Evolutionary conservation across 1,140 invertebrate species (phyloP).

Genomic region (Carposina sasakii): DNA sequence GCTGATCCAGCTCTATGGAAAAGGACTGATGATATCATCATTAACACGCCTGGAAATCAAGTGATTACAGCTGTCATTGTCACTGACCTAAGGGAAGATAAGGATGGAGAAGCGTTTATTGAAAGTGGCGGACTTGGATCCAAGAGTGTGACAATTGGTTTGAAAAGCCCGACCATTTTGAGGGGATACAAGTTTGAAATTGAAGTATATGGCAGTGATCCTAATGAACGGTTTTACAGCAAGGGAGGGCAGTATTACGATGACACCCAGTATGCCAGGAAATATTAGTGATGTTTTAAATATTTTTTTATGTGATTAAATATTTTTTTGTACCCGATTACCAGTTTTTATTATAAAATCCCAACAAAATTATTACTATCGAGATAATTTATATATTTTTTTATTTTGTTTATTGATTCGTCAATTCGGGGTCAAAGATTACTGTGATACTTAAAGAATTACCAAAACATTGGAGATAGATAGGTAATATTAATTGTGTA

Average conservation of each 20-base stretch:
- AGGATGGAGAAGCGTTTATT: slow-evolving; percentile 46
- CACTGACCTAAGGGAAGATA: slow-evolving; percentile 49
- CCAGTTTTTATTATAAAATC: too few relatives aligned
- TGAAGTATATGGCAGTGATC: slow-evolving; percentile 45
- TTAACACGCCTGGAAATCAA: slow-evolving; percentile 44
- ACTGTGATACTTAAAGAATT: too few relatives aligned
- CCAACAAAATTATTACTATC: too few relatives aligned
- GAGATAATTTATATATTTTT: too few relatives aligned
- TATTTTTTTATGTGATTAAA: too few relatives aligned
- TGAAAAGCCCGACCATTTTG: slow-evolving; percentile 53
- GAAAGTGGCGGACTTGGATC: slow-evolving; percentile 48
- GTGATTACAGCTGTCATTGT: slow-evolving; percentile 47
- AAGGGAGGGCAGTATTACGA: slow-evolving; percentile 25
- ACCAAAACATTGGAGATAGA: too few relatives aligned
- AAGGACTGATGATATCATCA: slow-evolving; percentile 45
- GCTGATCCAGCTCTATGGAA: slow-evolving; percentile 54
- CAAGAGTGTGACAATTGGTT: slow-evolving; percentile 44
- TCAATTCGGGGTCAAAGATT: too few relatives aligned
- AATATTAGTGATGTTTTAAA: too few relatives aligned
- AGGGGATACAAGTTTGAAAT: slow-evolving; percentile 57
- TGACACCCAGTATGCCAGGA: slow-evolving; percentile 37
- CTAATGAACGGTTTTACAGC: slow-evolving; percentile 28
- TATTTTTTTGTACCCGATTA: too few relatives aligned
- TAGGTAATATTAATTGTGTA: too few relatives aligned
- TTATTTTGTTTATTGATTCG: too few relatives aligned